Percentiles rank a stretch among this genome's conserved stretches.
Evolutionary conservation across 1,140 invertebrate genomes (phyloP).

Genomic region (Leptinotarsa undecemlineata): DNA sequence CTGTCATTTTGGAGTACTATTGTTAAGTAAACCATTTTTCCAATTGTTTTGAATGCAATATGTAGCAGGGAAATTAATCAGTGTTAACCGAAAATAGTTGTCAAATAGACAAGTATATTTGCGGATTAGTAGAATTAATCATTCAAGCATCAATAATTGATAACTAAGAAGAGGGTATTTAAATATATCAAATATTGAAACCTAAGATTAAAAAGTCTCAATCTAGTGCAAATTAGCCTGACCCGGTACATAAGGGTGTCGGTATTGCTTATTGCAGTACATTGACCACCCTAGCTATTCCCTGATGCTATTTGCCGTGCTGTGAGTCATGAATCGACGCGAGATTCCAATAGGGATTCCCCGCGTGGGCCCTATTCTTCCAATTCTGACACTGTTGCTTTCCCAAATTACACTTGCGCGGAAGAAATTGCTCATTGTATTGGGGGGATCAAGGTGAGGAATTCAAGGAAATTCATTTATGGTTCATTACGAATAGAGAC

Average conservation of each 20-base stretch:
- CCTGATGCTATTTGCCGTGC: constrained; percentile 28
- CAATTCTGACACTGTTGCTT: constrained; percentile 36
- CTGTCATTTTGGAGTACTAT: too few relatives aligned
- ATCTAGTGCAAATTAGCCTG: not conserved
- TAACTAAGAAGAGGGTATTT: too few relatives aligned
- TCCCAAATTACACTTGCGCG: constrained; percentile 26
- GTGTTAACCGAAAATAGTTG: too few relatives aligned
- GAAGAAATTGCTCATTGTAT: not conserved
- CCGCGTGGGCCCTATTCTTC: not conserved
- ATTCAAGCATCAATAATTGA: too few relatives aligned
- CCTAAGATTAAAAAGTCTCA: not conserved
- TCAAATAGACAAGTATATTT: too few relatives aligned
- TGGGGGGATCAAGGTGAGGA: not conserved
- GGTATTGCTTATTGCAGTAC: constrained; percentile 23
- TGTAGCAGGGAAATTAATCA: too few relatives aligned
- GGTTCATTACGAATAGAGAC: not conserved
- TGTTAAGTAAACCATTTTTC: too few relatives aligned
- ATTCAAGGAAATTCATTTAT: constrained; percentile 6
- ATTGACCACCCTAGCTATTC: constrained; percentile 34
- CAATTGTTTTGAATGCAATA: too few relatives aligned
- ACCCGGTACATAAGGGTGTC: constrained; percentile 23
- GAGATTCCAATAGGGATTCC: constrained; percentile 32
- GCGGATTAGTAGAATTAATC: too few relatives aligned
- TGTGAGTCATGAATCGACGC: constrained; percentile 33
- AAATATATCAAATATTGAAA: too few relatives aligned